phyloP scores from a whole-genome alignment of 2,888 invertebrate species.

The Aphrophora alni region DNA sequence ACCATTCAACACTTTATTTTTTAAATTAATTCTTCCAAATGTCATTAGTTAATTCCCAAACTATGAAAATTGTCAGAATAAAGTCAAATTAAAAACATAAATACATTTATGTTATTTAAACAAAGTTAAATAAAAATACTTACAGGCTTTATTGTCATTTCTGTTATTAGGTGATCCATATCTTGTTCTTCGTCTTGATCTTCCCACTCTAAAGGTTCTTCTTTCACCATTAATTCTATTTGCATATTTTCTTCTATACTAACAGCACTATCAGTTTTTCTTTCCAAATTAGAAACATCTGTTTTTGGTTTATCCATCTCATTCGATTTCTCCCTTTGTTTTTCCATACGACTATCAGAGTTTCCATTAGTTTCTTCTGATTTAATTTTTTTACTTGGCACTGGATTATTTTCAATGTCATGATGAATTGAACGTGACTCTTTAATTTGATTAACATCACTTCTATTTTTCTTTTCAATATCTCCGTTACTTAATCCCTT shows the following conservation, averaged over 20 bases:
- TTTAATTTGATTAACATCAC: background rate
- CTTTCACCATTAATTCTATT: conserved; percentile 58
- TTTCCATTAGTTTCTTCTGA: conserved; percentile 50
- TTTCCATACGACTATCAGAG: conserved; percentile 50
- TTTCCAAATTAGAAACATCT: conserved; percentile 47
- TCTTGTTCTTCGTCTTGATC: conserved; percentile 64
- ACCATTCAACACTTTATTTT: too few relatives aligned
- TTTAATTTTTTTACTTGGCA: conserved; percentile 6
- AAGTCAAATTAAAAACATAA: too few relatives aligned
- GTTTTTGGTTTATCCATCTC: conserved; percentile 38
- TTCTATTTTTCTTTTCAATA: background rate
- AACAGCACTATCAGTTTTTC: conserved; percentile 47
- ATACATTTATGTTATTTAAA: too few relatives aligned
- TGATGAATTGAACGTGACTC: background rate
- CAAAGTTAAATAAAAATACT: conserved; percentile 42
- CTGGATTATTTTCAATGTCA: background rate
- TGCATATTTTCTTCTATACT: conserved; percentile 46
- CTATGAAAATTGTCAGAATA: too few relatives aligned
- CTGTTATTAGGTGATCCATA: conserved; percentile 64
- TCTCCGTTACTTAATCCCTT: background rate
- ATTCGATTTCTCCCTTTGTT: conserved; percentile 48
- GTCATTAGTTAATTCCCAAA: too few relatives aligned
- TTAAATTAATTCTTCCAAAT: too few relatives aligned
- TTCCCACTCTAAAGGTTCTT: conserved; percentile 77
- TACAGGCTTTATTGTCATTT: conserved; percentile 74